Percentiles rank a stretch among this genome's conserved stretches.
phyloP scores from a whole-genome alignment of 2,888 invertebrate genomes.

The Polydrusus cervinus region DNA sequence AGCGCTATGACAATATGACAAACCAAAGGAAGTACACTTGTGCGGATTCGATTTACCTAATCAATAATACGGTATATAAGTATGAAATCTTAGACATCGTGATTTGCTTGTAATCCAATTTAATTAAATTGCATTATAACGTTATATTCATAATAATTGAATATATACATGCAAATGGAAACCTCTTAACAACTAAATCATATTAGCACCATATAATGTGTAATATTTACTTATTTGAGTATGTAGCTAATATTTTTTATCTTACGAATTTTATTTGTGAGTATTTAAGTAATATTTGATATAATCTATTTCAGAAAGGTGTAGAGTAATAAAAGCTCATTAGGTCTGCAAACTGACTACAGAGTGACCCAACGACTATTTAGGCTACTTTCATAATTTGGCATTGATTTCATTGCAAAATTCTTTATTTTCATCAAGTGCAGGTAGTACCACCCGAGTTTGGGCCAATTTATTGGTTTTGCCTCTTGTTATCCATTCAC shows the following conservation, averaged over 20 bases:
- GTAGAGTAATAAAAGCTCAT: too few relatives aligned
- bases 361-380: too few relatives aligned
- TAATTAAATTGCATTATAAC: slow-evolving; percentile 65
- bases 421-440: too few relatives aligned
- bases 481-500: too few relatives aligned
- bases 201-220: slow-evolving; percentile 24
- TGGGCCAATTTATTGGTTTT: too few relatives aligned
- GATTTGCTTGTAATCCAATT: slow-evolving; percentile 64
- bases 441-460: too few relatives aligned
- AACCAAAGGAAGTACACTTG: slow-evolving; percentile 58
- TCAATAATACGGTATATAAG: slow-evolving; percentile 56
- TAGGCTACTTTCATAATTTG: too few relatives aligned
- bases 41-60: slow-evolving; percentile 57
- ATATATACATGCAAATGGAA: slow-evolving; percentile 51
- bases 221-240: slow-evolving; percentile 1
- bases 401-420: too few relatives aligned
- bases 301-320: too few relatives aligned
- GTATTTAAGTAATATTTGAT: neutral
- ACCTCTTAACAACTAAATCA: slow-evolving; percentile 38
- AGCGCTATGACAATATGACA: slow-evolving; percentile 19
- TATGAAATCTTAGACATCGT: slow-evolving; percentile 61
- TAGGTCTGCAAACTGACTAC: too few relatives aligned
- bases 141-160: slow-evolving; percentile 56
- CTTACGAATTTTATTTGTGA: too few relatives aligned
- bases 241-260: too few relatives aligned